Conservation (phyloP, 2,113 vertebrate species). For the Harpagus bidentatus region DNA sequence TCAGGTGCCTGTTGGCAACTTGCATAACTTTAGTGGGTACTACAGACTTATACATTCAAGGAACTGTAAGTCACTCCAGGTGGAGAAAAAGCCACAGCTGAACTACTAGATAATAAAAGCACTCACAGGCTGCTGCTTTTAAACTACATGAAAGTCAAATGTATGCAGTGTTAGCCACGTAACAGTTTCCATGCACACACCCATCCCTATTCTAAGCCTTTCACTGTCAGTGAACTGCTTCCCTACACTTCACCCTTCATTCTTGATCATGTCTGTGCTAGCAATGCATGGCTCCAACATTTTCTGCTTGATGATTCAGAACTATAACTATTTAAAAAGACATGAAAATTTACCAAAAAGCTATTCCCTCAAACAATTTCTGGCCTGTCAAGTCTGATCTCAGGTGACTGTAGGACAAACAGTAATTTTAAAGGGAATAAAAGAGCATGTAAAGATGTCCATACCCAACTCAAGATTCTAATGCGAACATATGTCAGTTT, state of each 20-base stretch:
- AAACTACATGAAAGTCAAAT: neutral
- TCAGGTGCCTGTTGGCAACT: neutral
- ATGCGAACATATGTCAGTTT: neutral
- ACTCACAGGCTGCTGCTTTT: neutral
- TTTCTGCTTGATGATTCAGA: neutral
- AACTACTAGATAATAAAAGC: neutral
- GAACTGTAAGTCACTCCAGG: neutral
- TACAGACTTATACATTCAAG: neutral
- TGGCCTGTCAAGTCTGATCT: neutral
- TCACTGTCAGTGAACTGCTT: neutral
- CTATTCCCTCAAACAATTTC: neutral
- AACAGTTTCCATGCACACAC: neutral
- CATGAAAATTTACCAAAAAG: neutral
- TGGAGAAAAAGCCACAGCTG: neutral
- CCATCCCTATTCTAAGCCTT: neutral
- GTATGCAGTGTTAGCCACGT: neutral
- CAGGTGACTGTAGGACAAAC: neutral
- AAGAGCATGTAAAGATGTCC: neutral
- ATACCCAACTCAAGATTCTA: neutral
- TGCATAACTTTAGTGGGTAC: neutral
- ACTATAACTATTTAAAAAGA: neutral
- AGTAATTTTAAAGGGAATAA: neutral
- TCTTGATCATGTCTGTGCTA: neutral
- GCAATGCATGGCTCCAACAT: neutral
- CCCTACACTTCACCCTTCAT: neutral